Percentiles rank a stretch among this genome's conserved stretches.
Conservation (phyloP, 2,888 invertebrate species). For the Metellina segmentata region DNA sequence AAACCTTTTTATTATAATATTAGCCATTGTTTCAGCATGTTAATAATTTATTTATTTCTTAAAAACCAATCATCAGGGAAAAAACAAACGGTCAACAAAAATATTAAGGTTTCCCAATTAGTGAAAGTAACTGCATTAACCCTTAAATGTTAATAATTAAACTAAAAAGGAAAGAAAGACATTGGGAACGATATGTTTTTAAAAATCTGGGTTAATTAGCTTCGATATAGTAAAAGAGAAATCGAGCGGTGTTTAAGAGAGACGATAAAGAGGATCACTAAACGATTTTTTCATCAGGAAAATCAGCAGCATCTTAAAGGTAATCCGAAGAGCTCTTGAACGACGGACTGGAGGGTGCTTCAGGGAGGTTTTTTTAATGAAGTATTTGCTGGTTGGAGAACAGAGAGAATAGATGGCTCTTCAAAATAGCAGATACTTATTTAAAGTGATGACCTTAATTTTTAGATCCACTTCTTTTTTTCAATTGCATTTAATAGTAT, state of each 20-base stretch:
- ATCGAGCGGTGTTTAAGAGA: not conserved
- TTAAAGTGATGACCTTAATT: not conserved
- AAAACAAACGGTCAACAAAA: too few species aligned
- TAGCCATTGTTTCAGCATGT: too few species aligned
- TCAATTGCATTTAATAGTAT: not conserved
- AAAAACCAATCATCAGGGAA: too few species aligned
- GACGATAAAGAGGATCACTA: not conserved
- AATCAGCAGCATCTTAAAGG: not conserved
- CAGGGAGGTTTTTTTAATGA: not conserved
- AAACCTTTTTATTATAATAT: too few species aligned
- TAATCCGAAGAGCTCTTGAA: not conserved
- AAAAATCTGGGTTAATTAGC: slow-evolving; percentile 23
- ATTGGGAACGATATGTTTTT: not conserved
- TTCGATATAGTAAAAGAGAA: slow-evolving; percentile 18
- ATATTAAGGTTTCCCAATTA: too few species aligned
- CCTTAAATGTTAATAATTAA: too few species aligned
- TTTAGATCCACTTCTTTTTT: not conserved
- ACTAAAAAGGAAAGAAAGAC: too few species aligned
- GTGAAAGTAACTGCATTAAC: too few species aligned
- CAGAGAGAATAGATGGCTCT: not conserved
- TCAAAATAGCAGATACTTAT: not conserved
- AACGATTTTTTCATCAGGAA: slow-evolving; percentile 21
- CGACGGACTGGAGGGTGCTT: not conserved
- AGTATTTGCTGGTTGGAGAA: not conserved
- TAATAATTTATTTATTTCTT: too few species aligned